Evolutionary conservation across 2,888 invertebrate species (phyloP).

Genomic region (Ametastegia equiseti): DNA sequence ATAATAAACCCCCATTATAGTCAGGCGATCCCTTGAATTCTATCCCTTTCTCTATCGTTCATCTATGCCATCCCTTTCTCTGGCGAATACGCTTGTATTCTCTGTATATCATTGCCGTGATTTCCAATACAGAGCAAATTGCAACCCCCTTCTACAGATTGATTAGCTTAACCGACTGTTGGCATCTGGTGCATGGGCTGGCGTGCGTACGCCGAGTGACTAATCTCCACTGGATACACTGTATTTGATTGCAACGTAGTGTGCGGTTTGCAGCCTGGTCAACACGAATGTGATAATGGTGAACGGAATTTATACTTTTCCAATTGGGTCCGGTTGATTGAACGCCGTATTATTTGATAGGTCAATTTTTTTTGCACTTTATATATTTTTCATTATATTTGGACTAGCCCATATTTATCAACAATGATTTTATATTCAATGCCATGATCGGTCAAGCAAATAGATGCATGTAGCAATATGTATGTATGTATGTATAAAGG

Average conservation of each 20-base stretch:
- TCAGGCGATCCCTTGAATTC: slow-evolving; percentile 9
- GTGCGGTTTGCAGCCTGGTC: not conserved
- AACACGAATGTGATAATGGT: not conserved
- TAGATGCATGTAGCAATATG: too few relatives aligned
- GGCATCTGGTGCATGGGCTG: not conserved
- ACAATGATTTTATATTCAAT: not conserved
- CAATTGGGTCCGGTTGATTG: not conserved
- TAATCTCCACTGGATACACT: slow-evolving; percentile 1
- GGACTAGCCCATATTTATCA: not conserved
- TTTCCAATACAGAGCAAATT: slow-evolving; percentile 12
- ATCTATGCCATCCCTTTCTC: not conserved
- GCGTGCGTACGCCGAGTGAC: not conserved
- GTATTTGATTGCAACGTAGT: not conserved
- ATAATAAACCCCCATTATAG: slow-evolving; percentile 1
- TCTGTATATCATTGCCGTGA: not conserved
- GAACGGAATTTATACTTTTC: not conserved
- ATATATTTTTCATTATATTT: not conserved
- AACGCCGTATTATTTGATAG: not conserved
- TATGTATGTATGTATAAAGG: too few relatives aligned
- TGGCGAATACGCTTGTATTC: not conserved
- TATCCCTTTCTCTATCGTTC: not conserved
- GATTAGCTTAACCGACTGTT: not conserved
- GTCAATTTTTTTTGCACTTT: not conserved
- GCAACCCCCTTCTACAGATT: not conserved
- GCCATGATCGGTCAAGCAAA: not conserved